Percentiles rank a stretch among this genome's conserved stretches.
Evolutionary conservation across 2,797 vertebrate species (phyloP).

Genomic region (Numenius phaeopus): DNA sequence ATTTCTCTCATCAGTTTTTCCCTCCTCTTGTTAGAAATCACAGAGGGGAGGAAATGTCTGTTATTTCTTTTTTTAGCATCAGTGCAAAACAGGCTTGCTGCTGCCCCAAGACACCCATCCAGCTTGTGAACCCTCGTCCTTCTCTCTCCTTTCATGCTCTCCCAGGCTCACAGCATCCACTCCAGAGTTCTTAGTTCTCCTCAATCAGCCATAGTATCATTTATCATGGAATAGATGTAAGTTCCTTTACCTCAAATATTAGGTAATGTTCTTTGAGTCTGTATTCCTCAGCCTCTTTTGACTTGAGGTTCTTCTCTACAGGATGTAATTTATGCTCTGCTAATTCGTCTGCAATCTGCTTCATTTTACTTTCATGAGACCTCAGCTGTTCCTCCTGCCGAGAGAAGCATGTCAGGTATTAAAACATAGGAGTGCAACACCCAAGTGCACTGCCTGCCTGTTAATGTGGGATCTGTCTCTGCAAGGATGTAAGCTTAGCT

Average conservation of each 20-base stretch:
- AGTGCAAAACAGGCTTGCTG: background rate
- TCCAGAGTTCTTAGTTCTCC: background rate
- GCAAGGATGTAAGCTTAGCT: background rate
- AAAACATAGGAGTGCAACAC: background rate
- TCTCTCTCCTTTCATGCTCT: background rate
- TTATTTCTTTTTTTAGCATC: background rate
- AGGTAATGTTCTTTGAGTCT: slow-evolving; percentile 98
- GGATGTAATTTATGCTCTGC: slow-evolving; percentile 91
- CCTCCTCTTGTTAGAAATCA: background rate
- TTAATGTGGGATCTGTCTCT: background rate
- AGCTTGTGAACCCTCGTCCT: background rate
- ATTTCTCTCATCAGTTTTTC: background rate
- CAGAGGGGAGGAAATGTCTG: background rate
- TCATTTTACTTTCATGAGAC: slow-evolving; percentile 95
- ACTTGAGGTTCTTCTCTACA: slow-evolving; percentile 88
- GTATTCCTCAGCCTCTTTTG: slow-evolving; percentile 93
- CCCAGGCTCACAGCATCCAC: background rate
- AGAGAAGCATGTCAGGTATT: slow-evolving; percentile 52
- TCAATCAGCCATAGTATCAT: background rate
- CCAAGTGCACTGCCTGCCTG: background rate
- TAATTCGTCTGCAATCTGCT: slow-evolving; percentile 93
- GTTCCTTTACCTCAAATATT: slow-evolving; percentile 90
- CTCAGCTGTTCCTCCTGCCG: slow-evolving; percentile 92
- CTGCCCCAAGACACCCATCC: background rate
- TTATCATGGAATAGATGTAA: slow-evolving; percentile 28